These are phyloP conservation scores for Drosophila percnosoma DNA, from an alignment of 2,888 invertebrate species.

Conservation along the genomic window DNA sequence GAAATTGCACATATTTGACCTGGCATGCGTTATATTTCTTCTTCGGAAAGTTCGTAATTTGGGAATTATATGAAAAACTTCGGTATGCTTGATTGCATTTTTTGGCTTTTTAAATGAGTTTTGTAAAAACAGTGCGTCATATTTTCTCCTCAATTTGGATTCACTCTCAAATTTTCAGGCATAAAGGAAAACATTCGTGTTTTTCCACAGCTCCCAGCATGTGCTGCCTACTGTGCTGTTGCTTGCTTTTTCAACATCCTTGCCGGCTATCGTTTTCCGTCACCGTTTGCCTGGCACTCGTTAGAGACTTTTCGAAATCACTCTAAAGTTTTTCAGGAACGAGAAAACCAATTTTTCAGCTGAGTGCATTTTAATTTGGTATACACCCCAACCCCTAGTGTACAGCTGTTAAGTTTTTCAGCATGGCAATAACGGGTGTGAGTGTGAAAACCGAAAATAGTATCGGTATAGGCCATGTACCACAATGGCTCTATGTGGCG, in stretches of 20 bases:
- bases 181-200: slow-evolving; percentile 60
- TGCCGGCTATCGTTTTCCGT: slow-evolving; percentile 1
- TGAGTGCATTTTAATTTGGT: slow-evolving; percentile 85
- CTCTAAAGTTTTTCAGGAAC: slow-evolving; percentile 75
- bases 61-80: slow-evolving; percentile 59
- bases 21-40: neutral
- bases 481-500: slow-evolving; percentile 18
- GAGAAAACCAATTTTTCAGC: slow-evolving; percentile 85
- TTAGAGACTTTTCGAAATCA: slow-evolving; percentile 76
- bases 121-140: slow-evolving; percentile 42
- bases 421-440: slow-evolving; percentile 13
- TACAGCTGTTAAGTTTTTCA: slow-evolving; percentile 57
- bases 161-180: slow-evolving; percentile 29
- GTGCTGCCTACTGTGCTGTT: slow-evolving; percentile 29
- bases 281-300: slow-evolving; percentile 45
- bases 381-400: slow-evolving; percentile 55
- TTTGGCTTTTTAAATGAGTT: slow-evolving; percentile 58
- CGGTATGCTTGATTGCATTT: slow-evolving; percentile 66
- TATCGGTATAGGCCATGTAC: slow-evolving; percentile 18
- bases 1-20: slow-evolving; percentile 35
- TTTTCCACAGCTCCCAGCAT: slow-evolving; percentile 18
- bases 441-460: slow-evolving; percentile 40
- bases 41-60: slow-evolving; percentile 47
- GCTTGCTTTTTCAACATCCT: slow-evolving; percentile 38
- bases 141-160: slow-evolving; percentile 22